Evolutionary conservation across 92 coral and sea anemone genomes (phyloP).

Genomic region (Hydrozoanthus gracilis): DNA sequence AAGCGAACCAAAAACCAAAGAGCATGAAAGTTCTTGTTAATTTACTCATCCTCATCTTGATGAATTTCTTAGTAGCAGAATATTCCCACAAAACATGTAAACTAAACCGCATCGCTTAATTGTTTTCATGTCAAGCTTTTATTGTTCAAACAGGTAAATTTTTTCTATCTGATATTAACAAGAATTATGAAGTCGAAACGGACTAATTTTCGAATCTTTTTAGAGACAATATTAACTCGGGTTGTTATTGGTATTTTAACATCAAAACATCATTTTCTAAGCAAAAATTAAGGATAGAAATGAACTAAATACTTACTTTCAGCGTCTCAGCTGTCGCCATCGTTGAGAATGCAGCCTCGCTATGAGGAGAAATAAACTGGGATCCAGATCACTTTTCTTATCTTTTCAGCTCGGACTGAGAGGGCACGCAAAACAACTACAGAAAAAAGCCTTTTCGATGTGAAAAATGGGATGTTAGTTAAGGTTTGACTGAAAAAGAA

Average conservation of each 20-base stretch:
- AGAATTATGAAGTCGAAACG: constrained; percentile 10
- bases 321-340: constrained; percentile 99
- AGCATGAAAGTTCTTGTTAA: constrained; percentile 22
- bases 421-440: constrained; percentile 10
- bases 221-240: constrained; percentile 8
- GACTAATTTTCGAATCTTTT: constrained; percentile 10
- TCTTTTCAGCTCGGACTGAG: constrained; percentile 16
- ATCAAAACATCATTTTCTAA: constrained; percentile 49
- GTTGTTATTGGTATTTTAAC: constrained; percentile 25
- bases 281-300: constrained; percentile 77
- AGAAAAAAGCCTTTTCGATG: not conserved
- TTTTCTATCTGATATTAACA: constrained; percentile 75
- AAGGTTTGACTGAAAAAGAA: not conserved
- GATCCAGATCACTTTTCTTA: constrained; percentile 44
- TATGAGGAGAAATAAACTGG: constrained; percentile 62
- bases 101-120: constrained; percentile 37
- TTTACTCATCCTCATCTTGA: not conserved
- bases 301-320: constrained; percentile 89
- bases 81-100: constrained; percentile 49
- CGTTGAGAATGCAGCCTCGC: constrained; percentile 96
- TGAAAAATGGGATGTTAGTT: not conserved
- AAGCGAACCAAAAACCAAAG: constrained; percentile 12
- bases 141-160: constrained; percentile 84
- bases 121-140: constrained; percentile 92
- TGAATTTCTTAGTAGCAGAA: constrained; percentile 42